These are phyloP conservation scores for Gasterosteus aculeatus DNA, from an alignment of 2,113 vertebrate genomes.

Conservation along the genomic window DNA sequence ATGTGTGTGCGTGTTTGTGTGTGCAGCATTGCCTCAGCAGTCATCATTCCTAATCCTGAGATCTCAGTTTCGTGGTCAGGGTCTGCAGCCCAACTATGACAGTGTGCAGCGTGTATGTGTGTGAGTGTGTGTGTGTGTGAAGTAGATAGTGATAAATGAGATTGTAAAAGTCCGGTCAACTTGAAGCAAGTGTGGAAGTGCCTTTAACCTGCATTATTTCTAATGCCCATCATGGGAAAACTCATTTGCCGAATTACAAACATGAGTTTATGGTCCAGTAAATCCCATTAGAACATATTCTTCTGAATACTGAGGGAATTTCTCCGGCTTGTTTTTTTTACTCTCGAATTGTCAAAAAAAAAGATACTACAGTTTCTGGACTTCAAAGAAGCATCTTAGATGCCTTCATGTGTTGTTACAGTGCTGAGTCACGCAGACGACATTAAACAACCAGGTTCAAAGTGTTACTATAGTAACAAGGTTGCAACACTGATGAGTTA, in stretches of 20 bases:
- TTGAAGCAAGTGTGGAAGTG: neutral
- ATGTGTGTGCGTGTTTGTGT: neutral
- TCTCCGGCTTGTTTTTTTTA: no score
- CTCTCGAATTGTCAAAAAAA: no score
- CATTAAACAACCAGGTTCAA: no score
- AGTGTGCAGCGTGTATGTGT: slow-evolving; percentile 23
- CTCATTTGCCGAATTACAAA: neutral
- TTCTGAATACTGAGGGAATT: no score
- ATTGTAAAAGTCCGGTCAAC: neutral
- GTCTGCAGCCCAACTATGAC: slow-evolving; percentile 40
- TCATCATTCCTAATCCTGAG: slow-evolving; percentile 38
- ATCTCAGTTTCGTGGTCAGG: slow-evolving; percentile 19
- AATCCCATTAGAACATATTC: no score
- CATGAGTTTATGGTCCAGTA: neutral
- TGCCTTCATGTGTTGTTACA: no score
- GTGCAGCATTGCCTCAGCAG: neutral
- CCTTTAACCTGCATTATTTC: neutral
- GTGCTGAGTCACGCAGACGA: no score
- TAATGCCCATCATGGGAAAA: neutral
- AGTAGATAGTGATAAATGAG: neutral
- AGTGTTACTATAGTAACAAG: no score
- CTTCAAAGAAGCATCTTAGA: no score
- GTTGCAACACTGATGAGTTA: no score
- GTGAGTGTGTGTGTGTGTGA: slow-evolving; percentile 15
- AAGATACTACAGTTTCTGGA: no score